Percentiles rank a stretch among this genome's conserved stretches.
phyloP scores from a whole-genome alignment of 2,797 vertebrate genomes.

The Arctocebus calabarensis region DNA sequence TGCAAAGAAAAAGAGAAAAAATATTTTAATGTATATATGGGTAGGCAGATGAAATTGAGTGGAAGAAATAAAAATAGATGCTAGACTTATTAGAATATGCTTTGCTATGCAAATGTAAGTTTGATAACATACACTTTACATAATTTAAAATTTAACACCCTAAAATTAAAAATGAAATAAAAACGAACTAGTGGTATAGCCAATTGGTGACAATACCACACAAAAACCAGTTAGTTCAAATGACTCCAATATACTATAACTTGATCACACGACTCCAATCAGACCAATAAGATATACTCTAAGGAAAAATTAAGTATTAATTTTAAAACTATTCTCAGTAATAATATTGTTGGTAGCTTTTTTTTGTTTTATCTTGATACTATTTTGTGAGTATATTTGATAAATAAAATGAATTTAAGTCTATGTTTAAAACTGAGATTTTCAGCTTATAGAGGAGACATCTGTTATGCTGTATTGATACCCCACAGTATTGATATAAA shows the following conservation, averaged over 20 bases:
- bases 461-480: neutral
- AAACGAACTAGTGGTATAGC: neutral
- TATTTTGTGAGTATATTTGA: neutral
- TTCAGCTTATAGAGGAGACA: neutral
- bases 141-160: neutral
- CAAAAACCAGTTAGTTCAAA: neutral
- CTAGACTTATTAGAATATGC: neutral
- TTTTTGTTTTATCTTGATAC: neutral
- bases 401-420: neutral
- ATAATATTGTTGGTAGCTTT: neutral
- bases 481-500: neutral
- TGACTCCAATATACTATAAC: neutral
- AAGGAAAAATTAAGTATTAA: neutral
- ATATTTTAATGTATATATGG: neutral
- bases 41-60: neutral
- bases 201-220: neutral
- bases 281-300: neutral
- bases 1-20: neutral
- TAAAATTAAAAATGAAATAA: constrained; percentile 11
- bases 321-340: neutral
- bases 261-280: neutral
- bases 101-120: neutral
- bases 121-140: neutral
- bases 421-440: neutral
- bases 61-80: neutral